Evolutionary conservation across 1,140 invertebrate genomes (phyloP).

Genomic region (Drosophila lini): DNA sequence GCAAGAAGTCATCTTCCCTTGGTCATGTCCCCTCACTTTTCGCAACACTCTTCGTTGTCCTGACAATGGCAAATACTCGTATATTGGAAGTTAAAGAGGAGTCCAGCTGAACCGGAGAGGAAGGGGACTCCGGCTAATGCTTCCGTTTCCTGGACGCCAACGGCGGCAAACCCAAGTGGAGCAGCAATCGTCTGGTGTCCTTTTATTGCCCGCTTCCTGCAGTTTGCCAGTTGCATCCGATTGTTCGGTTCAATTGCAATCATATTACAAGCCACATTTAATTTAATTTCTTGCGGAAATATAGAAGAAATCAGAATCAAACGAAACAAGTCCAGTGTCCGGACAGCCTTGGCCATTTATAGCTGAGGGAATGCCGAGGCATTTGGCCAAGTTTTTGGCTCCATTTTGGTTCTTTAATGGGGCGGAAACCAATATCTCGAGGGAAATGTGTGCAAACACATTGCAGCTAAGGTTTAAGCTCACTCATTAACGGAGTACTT

Average conservation of each 20-base stretch:
- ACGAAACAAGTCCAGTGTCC: constrained; percentile 22
- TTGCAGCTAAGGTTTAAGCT: constrained; percentile 5
- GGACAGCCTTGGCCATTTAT: constrained; percentile 3
- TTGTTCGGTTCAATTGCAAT: constrained; percentile 64
- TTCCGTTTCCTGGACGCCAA: constrained; percentile 55
- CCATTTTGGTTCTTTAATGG: constrained; percentile 52
- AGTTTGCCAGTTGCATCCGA: constrained; percentile 70
- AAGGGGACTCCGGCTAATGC: constrained; percentile 45
- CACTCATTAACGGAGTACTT: constrained; percentile 18
- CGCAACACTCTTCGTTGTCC: background rate
- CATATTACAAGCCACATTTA: constrained; percentile 79
- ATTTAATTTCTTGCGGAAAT: constrained; percentile 78
- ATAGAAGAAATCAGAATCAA: constrained; percentile 61
- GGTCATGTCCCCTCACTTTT: constrained; percentile 2
- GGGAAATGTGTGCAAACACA: constrained; percentile 11
- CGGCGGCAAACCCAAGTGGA: constrained; percentile 6
- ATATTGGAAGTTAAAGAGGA: constrained; percentile 19
- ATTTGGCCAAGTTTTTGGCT: constrained; percentile 30
- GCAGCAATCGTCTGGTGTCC: constrained; percentile 45
- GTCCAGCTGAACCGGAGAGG: background rate
- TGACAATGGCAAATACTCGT: constrained; percentile 13
- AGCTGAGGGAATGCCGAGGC: background rate
- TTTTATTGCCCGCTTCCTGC: constrained; percentile 70
- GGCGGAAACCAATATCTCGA: constrained; percentile 48
- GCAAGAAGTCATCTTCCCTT: constrained; percentile 49